phyloP scores from a whole-genome alignment of 2,888 invertebrate genomes.

The Trichacis sp. region DNA sequence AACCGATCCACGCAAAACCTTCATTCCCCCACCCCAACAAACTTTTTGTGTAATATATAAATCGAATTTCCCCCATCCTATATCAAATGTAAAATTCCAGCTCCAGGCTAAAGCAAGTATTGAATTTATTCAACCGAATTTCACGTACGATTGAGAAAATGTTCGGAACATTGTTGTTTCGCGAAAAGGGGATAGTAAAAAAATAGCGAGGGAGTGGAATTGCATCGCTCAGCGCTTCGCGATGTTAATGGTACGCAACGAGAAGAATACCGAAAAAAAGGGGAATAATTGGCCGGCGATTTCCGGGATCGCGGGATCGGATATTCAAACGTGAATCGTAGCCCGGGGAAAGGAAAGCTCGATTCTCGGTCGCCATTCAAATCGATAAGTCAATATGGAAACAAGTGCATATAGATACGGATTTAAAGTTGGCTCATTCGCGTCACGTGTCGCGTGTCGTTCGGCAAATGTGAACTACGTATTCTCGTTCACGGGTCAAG shows the following conservation, averaged over 20 bases:
- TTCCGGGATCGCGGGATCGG: conserved; percentile 35
- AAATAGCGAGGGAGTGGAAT: too few relatives aligned
- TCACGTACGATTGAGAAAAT: too few relatives aligned
- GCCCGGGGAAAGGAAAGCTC: conserved; percentile 33
- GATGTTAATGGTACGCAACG: conserved; percentile 18
- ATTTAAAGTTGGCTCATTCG: conserved; percentile 34
- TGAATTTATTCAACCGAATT: too few relatives aligned
- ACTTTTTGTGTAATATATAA: too few relatives aligned
- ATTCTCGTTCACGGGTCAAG: conserved; percentile 9
- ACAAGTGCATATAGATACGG: conserved; percentile 26
- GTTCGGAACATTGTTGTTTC: too few relatives aligned
- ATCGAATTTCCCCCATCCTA: too few relatives aligned
- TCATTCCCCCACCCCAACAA: too few relatives aligned
- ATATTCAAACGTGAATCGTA: conserved; percentile 31
- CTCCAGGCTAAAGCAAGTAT: too few relatives aligned
- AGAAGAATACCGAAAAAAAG: conserved; percentile 35
- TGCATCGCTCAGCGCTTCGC: conserved; percentile 10
- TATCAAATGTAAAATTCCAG: too few relatives aligned
- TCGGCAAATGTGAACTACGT: conserved; percentile 17
- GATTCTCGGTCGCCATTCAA: conserved; percentile 47
- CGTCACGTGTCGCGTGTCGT: conserved; percentile 30
- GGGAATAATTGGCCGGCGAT: conserved; percentile 37
- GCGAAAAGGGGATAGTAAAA: too few relatives aligned
- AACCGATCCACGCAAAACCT: too few relatives aligned
- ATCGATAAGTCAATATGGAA: conserved; percentile 56